Percentiles rank a stretch among this genome's conserved stretches.
These are phyloP conservation scores for Lonchura striata DNA, from an alignment of 2,113 vertebrate species.

Conservation along the genomic window DNA sequence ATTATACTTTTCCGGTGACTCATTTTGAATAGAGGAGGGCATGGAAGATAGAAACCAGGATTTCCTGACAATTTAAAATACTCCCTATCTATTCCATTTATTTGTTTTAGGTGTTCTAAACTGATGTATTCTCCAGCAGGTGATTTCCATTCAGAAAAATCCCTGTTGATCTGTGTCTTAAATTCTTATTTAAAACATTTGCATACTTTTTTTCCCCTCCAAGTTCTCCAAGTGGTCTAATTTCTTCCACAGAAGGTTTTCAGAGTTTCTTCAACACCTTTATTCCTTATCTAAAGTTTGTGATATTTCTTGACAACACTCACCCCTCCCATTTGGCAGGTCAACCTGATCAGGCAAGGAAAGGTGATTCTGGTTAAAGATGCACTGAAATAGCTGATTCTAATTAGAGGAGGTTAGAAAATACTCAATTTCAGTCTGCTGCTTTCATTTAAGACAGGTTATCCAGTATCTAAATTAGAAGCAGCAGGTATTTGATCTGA, in stretches of 20 bases:
- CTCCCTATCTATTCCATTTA: conserved; percentile 9
- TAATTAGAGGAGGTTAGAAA: conserved; percentile 57
- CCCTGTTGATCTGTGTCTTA: conserved; percentile 46
- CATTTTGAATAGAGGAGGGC: not conserved
- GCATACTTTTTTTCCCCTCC: not conserved
- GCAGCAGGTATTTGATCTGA: conserved; percentile 60
- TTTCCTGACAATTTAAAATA: conserved; percentile 32
- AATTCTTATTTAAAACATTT: conserved; percentile 58
- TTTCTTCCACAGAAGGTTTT: conserved; percentile 69
- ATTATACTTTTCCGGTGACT: not conserved
- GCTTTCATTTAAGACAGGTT: conserved; percentile 46
- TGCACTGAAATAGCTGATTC: conserved; percentile 20
- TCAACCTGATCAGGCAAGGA: conserved; percentile 14
- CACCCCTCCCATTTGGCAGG: conserved; percentile 32
- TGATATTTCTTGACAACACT: conserved; percentile 32
- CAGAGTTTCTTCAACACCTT: conserved; percentile 66
- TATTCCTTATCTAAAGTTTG: conserved; percentile 43
- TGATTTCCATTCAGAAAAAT: conserved; percentile 58
- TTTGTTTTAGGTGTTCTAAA: conserved; percentile 67
- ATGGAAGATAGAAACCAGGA: not conserved
- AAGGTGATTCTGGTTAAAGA: not conserved
- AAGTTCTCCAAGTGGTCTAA: conserved; percentile 61
- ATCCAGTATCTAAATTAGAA: conserved; percentile 68
- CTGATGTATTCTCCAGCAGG: conserved; percentile 68
- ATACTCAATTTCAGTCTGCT: conserved; percentile 7